These are phyloP conservation scores for Cotesia typhae DNA, from an alignment of 1,140 invertebrate species.

Conservation along the genomic window DNA sequence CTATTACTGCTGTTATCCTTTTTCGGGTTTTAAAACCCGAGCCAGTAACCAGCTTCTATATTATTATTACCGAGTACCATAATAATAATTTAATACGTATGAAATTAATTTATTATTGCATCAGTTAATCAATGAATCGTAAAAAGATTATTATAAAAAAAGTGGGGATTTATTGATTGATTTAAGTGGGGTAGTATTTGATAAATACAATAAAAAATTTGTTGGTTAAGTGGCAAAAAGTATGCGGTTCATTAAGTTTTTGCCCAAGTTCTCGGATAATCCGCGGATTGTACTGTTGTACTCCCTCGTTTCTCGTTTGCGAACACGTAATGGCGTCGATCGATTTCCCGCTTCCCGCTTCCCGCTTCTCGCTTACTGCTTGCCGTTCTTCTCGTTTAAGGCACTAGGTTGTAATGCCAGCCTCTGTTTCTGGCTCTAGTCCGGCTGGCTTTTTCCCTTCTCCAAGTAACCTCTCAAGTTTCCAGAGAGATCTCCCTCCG, in stretches of 20 bases:
- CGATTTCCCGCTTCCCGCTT: conserved; percentile 43
- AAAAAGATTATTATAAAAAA: neutral
- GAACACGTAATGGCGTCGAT: conserved; percentile 45
- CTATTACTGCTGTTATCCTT: too few species aligned
- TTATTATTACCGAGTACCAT: conserved; percentile 54
- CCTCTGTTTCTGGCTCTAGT: conserved; percentile 16
- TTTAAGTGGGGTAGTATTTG: neutral
- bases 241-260: conserved; percentile 35
- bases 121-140: too few species aligned
- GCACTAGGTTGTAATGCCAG: conserved; percentile 40
- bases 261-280: conserved; percentile 33
- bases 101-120: too few species aligned
- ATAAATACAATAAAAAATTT: conserved; percentile 7
- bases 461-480: too few species aligned
- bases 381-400: conserved; percentile 41
- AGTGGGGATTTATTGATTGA: neutral
- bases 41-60: conserved; percentile 48
- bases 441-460: conserved; percentile 24
- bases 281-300: neutral
- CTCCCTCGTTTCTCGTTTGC: neutral
- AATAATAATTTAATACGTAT: neutral
- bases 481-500: conserved; percentile 25
- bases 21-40: conserved; percentile 19
- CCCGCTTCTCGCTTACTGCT: conserved; percentile 25
- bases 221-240: conserved; percentile 12